These are phyloP conservation scores for Melospiza melodia DNA, from an alignment of 2,113 vertebrate species.

Conservation along the genomic window DNA sequence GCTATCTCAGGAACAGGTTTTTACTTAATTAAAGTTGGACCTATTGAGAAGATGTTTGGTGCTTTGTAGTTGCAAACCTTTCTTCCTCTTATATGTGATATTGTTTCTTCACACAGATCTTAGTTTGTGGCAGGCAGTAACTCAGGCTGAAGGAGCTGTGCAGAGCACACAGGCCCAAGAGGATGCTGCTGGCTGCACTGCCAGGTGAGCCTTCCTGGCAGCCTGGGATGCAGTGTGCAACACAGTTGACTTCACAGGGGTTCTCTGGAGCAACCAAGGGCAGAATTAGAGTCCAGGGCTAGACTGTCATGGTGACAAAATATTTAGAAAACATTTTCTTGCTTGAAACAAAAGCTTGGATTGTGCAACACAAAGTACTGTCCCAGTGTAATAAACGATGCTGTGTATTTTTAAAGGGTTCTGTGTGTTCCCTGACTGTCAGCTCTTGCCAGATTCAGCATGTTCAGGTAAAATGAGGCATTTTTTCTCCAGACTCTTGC, in stretches of 20 bases:
- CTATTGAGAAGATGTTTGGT: not conserved
- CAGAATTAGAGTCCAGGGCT: conserved; percentile 29
- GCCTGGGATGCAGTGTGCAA: not conserved
- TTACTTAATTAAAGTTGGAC: not conserved
- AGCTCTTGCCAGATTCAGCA: not conserved
- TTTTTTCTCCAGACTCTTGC: not conserved
- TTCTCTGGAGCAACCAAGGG: conserved; percentile 30
- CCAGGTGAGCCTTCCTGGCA: not conserved
- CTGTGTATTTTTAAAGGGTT: conserved; percentile 42
- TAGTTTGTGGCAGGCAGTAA: not conserved
- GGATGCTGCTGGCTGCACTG: rapidly evolving
- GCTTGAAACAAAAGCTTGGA: conserved; percentile 58
- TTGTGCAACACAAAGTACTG: conserved; percentile 32
- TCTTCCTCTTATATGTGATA: not conserved
- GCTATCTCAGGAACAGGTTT: not conserved
- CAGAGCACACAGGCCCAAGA: not conserved
- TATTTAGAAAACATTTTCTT: conserved; percentile 69
- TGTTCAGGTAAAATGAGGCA: conserved; percentile 18
- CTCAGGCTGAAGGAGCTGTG: not conserved
- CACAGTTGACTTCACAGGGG: not conserved
- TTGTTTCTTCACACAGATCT: not conserved
- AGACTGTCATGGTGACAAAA: conserved; percentile 69
- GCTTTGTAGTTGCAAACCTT: not conserved
- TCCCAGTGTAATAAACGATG: conserved; percentile 38
- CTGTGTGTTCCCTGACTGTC: not conserved